Evolutionary conservation across 2,888 invertebrate genomes (phyloP).

Genomic region (Sminthurinus aureus): DNA sequence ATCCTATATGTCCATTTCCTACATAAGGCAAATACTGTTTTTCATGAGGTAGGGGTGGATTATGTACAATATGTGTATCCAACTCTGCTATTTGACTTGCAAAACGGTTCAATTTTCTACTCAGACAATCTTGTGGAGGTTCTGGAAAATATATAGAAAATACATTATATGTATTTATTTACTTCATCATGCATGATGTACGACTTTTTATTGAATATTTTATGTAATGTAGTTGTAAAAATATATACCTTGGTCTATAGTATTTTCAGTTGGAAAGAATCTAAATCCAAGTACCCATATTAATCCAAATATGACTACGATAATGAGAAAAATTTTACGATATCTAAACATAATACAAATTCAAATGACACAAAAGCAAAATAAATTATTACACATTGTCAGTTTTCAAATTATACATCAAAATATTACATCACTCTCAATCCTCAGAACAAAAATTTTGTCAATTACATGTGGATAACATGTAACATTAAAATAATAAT

Average conservation of each 20-base stretch:
- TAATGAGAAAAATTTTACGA: conserved; percentile 65
- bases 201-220: background rate
- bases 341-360: conserved; percentile 50
- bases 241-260: conserved; percentile 62
- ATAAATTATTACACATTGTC: background rate
- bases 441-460: background rate
- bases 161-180: background rate
- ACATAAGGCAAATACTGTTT: conserved; percentile 75
- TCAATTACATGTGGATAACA: background rate
- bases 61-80: conserved; percentile 74
- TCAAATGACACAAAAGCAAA: background rate
- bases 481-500: background rate
- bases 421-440: background rate
- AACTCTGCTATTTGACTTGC: conserved; percentile 71
- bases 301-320: conserved; percentile 69
- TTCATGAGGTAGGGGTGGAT: conserved; percentile 67
- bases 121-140: conserved; percentile 71
- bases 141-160: conserved; percentile 61
- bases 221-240: background rate
- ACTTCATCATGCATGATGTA: background rate
- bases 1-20: conserved; percentile 77
- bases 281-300: conserved; percentile 71
- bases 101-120: conserved; percentile 71
- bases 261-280: conserved; percentile 67
- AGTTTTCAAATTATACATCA: conserved; percentile 2